Evolutionary conservation across 1,140 invertebrate genomes (phyloP).

Genomic region (Paraescarpia echinospica): DNA sequence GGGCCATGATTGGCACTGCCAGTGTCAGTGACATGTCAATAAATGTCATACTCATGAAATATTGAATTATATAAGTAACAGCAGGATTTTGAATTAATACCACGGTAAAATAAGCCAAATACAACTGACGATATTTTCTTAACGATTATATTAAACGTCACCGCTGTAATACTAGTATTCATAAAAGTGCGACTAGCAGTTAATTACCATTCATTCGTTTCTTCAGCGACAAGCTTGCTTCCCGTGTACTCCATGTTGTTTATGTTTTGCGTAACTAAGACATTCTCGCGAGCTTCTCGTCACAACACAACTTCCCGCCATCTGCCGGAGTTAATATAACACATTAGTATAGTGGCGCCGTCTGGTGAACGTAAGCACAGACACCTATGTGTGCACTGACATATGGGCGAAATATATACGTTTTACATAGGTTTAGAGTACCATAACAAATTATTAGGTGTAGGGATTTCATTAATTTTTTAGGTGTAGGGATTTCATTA

Average conservation of each 20-base stretch:
- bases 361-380: no score
- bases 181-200: background rate
- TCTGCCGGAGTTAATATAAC: background rate
- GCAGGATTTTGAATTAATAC: no score
- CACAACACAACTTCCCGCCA: background rate
- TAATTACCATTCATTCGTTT: background rate
- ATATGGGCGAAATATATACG: no score
- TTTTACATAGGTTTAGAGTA: no score
- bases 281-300: background rate
- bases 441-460: no score
- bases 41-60: no score
- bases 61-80: no score
- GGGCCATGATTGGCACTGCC: no score
- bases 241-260: background rate
- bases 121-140: background rate
- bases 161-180: background rate
- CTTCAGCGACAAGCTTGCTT: background rate
- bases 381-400: no score
- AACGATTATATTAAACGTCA: background rate
- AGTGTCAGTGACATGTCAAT: no score
- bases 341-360: background rate
- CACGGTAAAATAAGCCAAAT: background rate
- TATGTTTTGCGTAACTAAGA: constrained; percentile 1
- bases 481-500: no score
- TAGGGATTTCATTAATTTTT: no score